A percentile compares a stretch with the other conserved stretches of the same genome.
phyloP scores from a whole-genome alignment of 2,888 invertebrate genomes.

The Andrena praecox region DNA sequence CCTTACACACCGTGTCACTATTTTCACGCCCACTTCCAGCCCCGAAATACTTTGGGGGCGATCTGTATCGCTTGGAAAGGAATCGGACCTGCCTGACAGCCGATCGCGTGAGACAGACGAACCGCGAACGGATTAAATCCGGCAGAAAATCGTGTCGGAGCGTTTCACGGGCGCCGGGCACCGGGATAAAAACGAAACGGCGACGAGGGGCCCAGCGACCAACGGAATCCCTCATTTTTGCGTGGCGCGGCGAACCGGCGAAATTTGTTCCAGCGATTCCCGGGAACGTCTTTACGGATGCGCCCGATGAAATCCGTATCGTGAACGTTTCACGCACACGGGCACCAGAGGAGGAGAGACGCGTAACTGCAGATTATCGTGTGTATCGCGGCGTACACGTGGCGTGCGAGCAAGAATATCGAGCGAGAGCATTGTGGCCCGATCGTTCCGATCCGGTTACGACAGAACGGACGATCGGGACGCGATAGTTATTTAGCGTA shows the following conservation, averaged over 20 bases:
- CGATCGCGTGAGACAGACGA: conserved; percentile 42
- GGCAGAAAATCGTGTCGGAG: conserved; percentile 18
- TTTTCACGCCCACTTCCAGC: conserved; percentile 12
- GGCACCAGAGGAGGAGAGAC: neutral
- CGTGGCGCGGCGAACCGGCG: neutral
- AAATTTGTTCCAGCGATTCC: conserved; percentile 56
- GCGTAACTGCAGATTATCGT: conserved; percentile 59
- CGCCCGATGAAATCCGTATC: conserved; percentile 34
- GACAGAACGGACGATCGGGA: conserved; percentile 74
- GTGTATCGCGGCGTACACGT: conserved; percentile 47
- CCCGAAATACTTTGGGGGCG: neutral
- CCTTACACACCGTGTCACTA: conserved; percentile 1
- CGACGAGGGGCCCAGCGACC: neutral
- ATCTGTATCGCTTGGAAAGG: neutral
- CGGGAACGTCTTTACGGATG: conserved; percentile 37
- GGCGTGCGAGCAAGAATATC: conserved; percentile 57
- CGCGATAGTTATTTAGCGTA: conserved; percentile 78
- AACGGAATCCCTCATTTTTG: conserved; percentile 14
- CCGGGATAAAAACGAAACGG: conserved; percentile 13
- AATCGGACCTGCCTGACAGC: conserved; percentile 25
- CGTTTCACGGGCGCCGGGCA: neutral
- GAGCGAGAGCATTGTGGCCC: conserved; percentile 56
- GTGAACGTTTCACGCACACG: conserved; percentile 1
- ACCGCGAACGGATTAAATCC: conserved; percentile 27
- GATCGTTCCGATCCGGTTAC: conserved; percentile 73